phyloP scores from a whole-genome alignment of 2,888 invertebrate species.

The Microchrysa polita region DNA sequence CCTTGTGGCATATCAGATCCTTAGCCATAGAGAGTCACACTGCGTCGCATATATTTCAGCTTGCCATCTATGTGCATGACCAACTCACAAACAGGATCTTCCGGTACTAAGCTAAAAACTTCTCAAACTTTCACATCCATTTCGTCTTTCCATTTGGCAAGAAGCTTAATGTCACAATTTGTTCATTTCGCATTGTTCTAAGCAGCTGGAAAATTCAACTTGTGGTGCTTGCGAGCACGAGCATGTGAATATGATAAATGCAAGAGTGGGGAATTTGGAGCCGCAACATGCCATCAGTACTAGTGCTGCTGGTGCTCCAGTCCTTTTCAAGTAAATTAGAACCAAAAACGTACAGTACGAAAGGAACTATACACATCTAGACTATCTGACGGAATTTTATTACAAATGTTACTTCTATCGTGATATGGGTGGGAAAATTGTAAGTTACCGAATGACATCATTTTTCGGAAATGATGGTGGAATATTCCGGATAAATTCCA shows the following conservation, averaged over 20 bases:
- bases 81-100: neutral
- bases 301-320: neutral
- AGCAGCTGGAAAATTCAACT: conserved; percentile 28
- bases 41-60: neutral
- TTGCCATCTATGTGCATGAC: neutral
- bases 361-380: neutral
- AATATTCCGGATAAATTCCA: too few relatives aligned
- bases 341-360: too few relatives aligned
- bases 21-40: neutral
- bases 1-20: too few relatives aligned
- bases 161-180: conserved; percentile 31
- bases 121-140: conserved; percentile 7
- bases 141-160: conserved; percentile 14
- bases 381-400: neutral
- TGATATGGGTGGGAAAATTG: too few relatives aligned
- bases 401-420: too few relatives aligned
- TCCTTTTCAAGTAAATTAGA: conserved; percentile 3
- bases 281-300: too few relatives aligned
- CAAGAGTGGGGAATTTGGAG: conserved; percentile 1
- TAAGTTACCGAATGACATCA: too few relatives aligned
- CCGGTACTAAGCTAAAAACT: neutral
- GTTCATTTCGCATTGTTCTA: conserved; percentile 21
- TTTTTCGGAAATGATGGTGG: too few relatives aligned
- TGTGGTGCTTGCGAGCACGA: neutral
- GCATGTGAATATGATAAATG: conserved; percentile 9